A percentile compares a stretch with the other conserved stretches of the same genome.
These are phyloP conservation scores for Himantopus leucocephalus DNA, from an alignment of 2,113 vertebrate species.

Conservation along the genomic window DNA sequence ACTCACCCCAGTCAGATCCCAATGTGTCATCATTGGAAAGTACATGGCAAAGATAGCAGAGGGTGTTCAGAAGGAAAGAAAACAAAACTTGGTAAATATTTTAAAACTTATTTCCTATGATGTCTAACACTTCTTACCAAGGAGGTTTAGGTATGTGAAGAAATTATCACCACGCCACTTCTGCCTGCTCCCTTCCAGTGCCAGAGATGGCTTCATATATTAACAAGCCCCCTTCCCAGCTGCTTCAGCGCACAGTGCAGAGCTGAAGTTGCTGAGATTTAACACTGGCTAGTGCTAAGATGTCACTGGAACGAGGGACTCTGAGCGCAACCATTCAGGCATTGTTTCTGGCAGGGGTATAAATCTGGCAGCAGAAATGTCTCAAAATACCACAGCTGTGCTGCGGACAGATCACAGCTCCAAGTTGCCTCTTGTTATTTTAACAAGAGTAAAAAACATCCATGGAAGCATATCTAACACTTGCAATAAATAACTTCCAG, in stretches of 20 bases:
- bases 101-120: conserved; percentile 27
- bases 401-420: not conserved
- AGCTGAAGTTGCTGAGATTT: conserved; percentile 9
- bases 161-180: conserved; percentile 13
- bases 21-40: conserved; percentile 66
- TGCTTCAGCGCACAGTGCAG: not conserved
- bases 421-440: conserved; percentile 20
- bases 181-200: not conserved
- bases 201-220: not conserved
- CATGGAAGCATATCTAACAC: not conserved
- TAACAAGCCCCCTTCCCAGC: not conserved
- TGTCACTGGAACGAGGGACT: not conserved
- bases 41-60: conserved; percentile 66
- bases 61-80: conserved; percentile 51
- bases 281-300: not conserved
- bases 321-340: not conserved
- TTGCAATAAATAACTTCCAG: not conserved
- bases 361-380: conserved; percentile 24
- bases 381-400: conserved; percentile 54
- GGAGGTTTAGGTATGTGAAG: conserved; percentile 1
- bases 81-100: conserved; percentile 49
- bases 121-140: conserved; percentile 28
- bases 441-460: conserved; percentile 26
- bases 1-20: conserved; percentile 54
- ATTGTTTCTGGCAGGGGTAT: not conserved